Evolutionary conservation across 37 sponge, comb jelly and placozoan genomes (phyloP).

Genomic region (Spongia lamella): DNA sequence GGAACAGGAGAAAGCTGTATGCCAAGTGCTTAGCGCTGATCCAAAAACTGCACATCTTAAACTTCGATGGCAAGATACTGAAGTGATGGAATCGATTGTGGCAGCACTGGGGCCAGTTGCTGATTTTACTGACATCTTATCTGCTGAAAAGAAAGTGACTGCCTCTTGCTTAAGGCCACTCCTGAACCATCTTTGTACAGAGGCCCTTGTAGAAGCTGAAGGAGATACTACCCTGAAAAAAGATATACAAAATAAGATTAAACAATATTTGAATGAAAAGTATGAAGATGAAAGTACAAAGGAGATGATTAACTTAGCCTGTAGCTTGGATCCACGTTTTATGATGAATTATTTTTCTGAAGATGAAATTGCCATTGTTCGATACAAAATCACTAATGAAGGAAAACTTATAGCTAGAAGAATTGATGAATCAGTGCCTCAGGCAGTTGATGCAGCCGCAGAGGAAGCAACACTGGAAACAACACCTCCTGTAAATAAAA

Average conservation of each 20-base stretch:
- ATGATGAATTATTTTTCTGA: not conserved
- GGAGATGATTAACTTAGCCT: slow-evolving; percentile 1
- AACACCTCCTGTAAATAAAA: too few species aligned
- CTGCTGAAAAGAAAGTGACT: slow-evolving; percentile 36
- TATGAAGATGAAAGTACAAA: not conserved
- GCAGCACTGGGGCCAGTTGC: slow-evolving; percentile 14
- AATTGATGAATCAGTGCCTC: too few species aligned
- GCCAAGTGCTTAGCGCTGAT: slow-evolving; percentile 26
- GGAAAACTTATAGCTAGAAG: too few species aligned
- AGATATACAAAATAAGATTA: slow-evolving; percentile 18
- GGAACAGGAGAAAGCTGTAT: slow-evolving; percentile 26
- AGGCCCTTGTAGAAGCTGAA: not conserved
- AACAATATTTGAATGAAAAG: slow-evolving; percentile 5
- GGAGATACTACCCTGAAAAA: slow-evolving; percentile 8
- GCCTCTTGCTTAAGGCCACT: slow-evolving; percentile 7
- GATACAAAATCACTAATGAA: too few species aligned
- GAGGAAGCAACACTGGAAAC: too few species aligned
- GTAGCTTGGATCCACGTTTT: slow-evolving; percentile 19
- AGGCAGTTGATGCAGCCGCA: too few species aligned
- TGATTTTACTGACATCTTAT: slow-evolving; percentile 28
- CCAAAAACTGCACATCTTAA: slow-evolving; percentile 26
- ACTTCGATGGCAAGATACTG: slow-evolving; percentile 32
- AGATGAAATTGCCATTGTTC: too few species aligned
- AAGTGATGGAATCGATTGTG: slow-evolving; percentile 16
- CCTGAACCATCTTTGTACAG: slow-evolving; percentile 5